Conservation (phyloP, 2,113 vertebrate genomes). For the Manacus vitellinus region DNA sequence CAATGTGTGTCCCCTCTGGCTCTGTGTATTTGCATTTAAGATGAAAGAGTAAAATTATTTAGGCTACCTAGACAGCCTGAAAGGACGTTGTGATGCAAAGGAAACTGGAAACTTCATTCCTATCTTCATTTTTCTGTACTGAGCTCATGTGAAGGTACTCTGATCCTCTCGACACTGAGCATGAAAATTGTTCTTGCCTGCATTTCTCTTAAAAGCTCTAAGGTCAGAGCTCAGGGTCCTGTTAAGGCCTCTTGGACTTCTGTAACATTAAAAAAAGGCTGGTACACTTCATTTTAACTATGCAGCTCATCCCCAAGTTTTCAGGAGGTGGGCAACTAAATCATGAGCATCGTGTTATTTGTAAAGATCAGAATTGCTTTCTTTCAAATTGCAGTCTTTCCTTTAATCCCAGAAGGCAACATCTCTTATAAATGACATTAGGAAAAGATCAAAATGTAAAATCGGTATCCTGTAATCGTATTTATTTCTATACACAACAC, state of each 20-base stretch:
- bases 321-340: not conserved
- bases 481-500: constrained; percentile 1
- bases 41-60: not conserved
- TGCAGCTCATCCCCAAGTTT: not conserved
- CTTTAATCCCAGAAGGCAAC: not conserved
- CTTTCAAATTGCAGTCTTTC: not conserved
- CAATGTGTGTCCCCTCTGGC: not conserved
- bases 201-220: not conserved
- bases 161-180: not conserved
- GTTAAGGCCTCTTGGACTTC: not conserved
- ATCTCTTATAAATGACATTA: not conserved
- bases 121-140: not conserved
- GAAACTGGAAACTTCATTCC: not conserved
- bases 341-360: fast-evolving
- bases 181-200: not conserved
- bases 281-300: not conserved
- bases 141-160: not conserved
- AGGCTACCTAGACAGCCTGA: not conserved
- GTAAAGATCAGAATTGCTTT: not conserved
- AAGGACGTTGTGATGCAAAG: not conserved
- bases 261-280: not conserved
- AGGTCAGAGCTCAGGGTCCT: not conserved
- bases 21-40: not conserved
- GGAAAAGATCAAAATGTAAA: not conserved
- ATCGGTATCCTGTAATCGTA: not conserved